These are phyloP conservation scores for Tethya wilhelma DNA, from an alignment of 37 sponge, comb jelly and placozoan species.

Conservation along the genomic window DNA sequence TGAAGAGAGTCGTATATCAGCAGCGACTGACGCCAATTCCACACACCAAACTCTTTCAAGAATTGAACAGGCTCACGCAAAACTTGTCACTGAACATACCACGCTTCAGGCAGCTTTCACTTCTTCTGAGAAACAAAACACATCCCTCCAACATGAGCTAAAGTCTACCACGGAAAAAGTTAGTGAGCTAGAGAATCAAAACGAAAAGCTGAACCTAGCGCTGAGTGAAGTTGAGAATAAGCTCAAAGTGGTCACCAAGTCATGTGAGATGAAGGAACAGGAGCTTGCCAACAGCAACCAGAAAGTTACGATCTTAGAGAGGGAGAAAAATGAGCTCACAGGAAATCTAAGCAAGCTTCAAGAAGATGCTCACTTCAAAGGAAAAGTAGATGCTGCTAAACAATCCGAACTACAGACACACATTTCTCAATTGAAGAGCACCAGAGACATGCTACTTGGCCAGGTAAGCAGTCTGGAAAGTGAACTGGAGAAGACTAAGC, in stretches of 20 bases:
- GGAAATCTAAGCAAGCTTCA: constrained; percentile 41
- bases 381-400: constrained; percentile 36
- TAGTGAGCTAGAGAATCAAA: constrained; percentile 12
- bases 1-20: constrained; percentile 11
- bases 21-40: not conserved
- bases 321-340: constrained; percentile 33
- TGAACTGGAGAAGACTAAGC: constrained; percentile 3
- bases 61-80: constrained; percentile 29
- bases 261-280: constrained; percentile 26
- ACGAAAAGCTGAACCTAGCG: constrained; percentile 14
- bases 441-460: constrained; percentile 7
- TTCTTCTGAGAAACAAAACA: constrained; percentile 25
- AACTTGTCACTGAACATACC: constrained; percentile 36
- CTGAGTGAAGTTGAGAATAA: constrained; percentile 13
- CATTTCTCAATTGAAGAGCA: not conserved
- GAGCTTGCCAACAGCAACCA: constrained; percentile 20
- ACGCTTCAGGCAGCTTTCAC: constrained; percentile 52
- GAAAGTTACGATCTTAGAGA: constrained; percentile 32
- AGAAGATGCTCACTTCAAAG: constrained; percentile 24
- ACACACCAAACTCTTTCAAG: constrained; percentile 7
- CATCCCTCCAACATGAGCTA: constrained; percentile 30
- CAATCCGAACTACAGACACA: constrained; percentile 26
- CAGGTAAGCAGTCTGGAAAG: constrained; percentile 4
- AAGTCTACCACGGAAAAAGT: constrained; percentile 27
- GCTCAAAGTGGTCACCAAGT: constrained; percentile 30